Evolutionary conservation across 2,888 invertebrate species (phyloP).

Genomic region (Eurois occulta): DNA sequence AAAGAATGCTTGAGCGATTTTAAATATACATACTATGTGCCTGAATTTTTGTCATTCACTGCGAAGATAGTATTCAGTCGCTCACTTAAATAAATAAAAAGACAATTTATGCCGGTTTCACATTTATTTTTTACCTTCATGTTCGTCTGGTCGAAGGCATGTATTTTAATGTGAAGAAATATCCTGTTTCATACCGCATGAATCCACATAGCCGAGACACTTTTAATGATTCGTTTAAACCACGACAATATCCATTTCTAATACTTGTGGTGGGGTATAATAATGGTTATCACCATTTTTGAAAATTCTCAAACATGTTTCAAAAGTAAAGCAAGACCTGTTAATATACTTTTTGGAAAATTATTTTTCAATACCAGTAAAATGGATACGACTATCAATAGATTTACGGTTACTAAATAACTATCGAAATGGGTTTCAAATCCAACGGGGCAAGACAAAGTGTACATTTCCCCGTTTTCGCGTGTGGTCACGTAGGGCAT

Average conservation of each 20-base stretch:
- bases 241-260: conserved; percentile 54
- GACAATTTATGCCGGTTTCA: conserved; percentile 52
- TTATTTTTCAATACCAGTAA: not conserved
- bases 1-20: conserved; percentile 48
- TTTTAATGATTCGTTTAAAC: conserved; percentile 72
- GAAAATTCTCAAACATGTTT: not conserved
- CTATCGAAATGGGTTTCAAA: not conserved
- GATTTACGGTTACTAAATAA: conserved; percentile 11
- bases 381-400: not conserved
- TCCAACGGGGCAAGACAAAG: conserved; percentile 45
- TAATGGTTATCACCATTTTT: not conserved
- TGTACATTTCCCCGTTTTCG: conserved; percentile 43
- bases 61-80: conserved; percentile 43
- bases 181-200: conserved; percentile 67
- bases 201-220: conserved; percentile 71
- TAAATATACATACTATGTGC: conserved; percentile 35
- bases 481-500: conserved; percentile 61
- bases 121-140: conserved; percentile 37
- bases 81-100: conserved; percentile 47
- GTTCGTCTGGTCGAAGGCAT: conserved; percentile 46
- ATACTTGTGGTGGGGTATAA: not conserved
- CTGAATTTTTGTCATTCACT: conserved; percentile 49
- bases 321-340: not conserved
- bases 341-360: not conserved
- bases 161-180: conserved; percentile 51